A percentile compares a stretch with the other conserved stretches of the same genome.
Evolutionary conservation across 2,797 vertebrate genomes (phyloP).

Genomic region (Mionectes olivaceus): DNA sequence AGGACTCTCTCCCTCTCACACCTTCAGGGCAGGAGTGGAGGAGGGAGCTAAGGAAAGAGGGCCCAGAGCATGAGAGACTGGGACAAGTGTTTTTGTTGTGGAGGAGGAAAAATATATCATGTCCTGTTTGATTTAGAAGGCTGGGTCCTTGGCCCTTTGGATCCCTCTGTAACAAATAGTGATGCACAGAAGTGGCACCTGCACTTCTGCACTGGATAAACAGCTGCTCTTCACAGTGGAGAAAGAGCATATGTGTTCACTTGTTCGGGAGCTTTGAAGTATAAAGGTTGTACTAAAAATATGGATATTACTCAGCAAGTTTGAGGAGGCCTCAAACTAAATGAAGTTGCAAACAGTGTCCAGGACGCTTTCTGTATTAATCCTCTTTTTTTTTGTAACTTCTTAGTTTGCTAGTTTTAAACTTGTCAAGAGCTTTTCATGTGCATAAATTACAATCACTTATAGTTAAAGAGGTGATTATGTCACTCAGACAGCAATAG

Average conservation of each 20-base stretch:
- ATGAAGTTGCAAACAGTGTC: background rate
- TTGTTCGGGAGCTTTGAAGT: background rate
- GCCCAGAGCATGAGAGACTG: background rate
- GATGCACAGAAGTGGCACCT: background rate
- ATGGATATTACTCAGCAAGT: background rate
- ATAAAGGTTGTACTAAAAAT: background rate
- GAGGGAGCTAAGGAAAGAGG: background rate
- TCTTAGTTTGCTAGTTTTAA: background rate
- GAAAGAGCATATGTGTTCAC: background rate
- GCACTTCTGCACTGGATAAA: background rate
- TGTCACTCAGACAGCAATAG: background rate
- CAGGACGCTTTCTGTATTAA: background rate
- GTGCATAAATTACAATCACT: background rate
- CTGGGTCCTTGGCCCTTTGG: background rate
- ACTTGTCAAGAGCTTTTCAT: background rate
- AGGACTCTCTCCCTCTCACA: background rate
- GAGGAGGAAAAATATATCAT: background rate
- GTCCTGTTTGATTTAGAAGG: background rate
- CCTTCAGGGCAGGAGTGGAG: background rate
- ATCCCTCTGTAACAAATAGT: background rate
- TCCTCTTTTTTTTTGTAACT: background rate
- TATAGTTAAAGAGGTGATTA: background rate
- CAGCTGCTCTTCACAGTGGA: background rate
- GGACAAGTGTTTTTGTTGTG: background rate
- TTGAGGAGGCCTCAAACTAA: background rate